phyloP scores from a whole-genome alignment of 2,888 invertebrate species.

The Drosophila ustulata region DNA sequence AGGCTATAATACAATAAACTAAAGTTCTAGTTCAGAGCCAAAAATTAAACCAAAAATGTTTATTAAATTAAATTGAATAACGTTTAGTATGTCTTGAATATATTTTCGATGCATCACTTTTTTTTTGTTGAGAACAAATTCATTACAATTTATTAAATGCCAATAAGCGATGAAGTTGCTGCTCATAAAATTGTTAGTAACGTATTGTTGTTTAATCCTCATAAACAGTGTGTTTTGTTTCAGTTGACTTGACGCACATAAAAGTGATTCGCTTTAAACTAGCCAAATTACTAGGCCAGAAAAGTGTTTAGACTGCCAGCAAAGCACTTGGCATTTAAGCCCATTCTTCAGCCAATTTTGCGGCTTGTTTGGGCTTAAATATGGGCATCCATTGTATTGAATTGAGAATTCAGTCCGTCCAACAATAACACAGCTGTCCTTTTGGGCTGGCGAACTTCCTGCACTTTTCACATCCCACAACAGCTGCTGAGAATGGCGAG shows the following conservation, averaged over 20 bases:
- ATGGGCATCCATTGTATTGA: conserved; percentile 33
- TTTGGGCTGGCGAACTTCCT: conserved; percentile 38
- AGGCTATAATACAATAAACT: too few relatives aligned
- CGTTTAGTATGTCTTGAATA: too few relatives aligned
- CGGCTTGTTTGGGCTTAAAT: conserved; percentile 37
- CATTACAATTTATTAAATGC: background rate
- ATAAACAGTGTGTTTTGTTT: background rate
- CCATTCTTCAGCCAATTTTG: conserved; percentile 40
- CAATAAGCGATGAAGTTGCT: background rate
- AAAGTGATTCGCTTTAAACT: background rate
- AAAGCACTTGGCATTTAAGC: conserved; percentile 30
- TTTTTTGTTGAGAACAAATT: too few relatives aligned
- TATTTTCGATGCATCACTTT: too few relatives aligned
- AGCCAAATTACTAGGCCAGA: conserved; percentile 3
- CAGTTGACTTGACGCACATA: background rate
- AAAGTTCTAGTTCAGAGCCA: too few relatives aligned
- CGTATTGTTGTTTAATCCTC: background rate
- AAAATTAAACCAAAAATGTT: too few relatives aligned
- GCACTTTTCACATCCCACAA: conserved; percentile 54
- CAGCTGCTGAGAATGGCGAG: conserved; percentile 55
- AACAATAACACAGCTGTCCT: conserved; percentile 35
- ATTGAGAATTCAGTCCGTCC: conserved; percentile 28
- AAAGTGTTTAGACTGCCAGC: conserved; percentile 14
- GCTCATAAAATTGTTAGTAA: background rate
- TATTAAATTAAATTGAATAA: too few relatives aligned